Evolutionary conservation across 2,797 vertebrate species (phyloP).

Genomic region (Sternotherus odoratus): DNA sequence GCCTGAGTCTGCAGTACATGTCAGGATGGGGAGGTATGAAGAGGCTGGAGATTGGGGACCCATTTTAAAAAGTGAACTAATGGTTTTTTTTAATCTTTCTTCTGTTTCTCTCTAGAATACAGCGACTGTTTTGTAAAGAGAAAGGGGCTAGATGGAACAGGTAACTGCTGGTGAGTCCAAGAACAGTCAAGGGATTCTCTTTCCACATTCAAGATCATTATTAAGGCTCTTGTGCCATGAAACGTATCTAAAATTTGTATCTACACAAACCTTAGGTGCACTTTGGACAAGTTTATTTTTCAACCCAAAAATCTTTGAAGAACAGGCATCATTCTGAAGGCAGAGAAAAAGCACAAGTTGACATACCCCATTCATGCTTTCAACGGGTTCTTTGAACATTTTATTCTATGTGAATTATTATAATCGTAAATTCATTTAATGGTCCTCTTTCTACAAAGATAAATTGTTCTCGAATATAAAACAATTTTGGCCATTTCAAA

Average conservation of each 20-base stretch:
- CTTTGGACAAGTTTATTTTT: background rate
- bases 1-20: background rate
- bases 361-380: background rate
- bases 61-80: background rate
- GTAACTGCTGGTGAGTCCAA: background rate
- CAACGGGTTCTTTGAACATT: background rate
- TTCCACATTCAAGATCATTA: background rate
- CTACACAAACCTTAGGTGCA: background rate
- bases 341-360: background rate
- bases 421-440: background rate
- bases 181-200: background rate
- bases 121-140: background rate
- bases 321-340: background rate
- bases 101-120: background rate
- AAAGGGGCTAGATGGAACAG: background rate
- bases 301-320: background rate
- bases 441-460: background rate
- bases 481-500: background rate
- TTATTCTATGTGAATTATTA: background rate
- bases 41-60: background rate
- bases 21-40: background rate
- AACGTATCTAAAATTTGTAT: background rate
- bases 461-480: background rate
- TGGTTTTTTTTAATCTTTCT: background rate
- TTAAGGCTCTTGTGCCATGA: background rate